phyloP scores from a whole-genome alignment of 2,797 vertebrate genomes.

The Tympanoctomys barrerae region DNA sequence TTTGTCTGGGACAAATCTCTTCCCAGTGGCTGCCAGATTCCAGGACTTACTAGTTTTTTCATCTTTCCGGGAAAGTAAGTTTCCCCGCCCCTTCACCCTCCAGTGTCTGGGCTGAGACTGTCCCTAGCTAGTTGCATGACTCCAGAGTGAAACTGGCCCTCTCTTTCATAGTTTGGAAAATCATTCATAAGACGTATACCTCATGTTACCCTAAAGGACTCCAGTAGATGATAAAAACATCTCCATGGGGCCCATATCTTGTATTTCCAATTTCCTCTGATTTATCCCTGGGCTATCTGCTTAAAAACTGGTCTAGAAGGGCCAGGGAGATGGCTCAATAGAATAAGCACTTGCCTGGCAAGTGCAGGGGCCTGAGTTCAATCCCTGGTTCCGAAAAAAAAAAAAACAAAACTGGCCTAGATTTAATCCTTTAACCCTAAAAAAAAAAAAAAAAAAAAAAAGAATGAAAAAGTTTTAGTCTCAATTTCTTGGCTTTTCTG shows the following conservation, averaged over 20 bases:
- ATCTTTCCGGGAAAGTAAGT: not conserved
- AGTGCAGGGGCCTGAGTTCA: no score
- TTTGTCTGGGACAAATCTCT: not conserved
- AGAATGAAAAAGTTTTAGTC: not conserved
- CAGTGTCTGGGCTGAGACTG: not conserved
- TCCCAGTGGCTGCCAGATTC: not conserved
- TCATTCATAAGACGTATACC: not conserved
- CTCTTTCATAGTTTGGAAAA: not conserved
- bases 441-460: not conserved
- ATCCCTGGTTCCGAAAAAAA: no score
- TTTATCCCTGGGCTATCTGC: not conserved
- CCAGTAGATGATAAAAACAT: not conserved
- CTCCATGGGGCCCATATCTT: not conserved
- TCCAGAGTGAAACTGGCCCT: not conserved
- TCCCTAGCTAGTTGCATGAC: not conserved
- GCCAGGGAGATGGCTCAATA: no score
- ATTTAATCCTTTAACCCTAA: not conserved
- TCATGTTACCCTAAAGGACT: not conserved
- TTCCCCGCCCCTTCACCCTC: not conserved
- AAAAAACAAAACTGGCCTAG: not conserved
- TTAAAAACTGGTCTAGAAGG: not conserved
- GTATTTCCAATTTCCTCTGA: not conserved
- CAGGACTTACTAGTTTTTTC: not conserved
- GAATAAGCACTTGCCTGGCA: no score
- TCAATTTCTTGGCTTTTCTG: not conserved